A percentile compares a stretch with the other conserved stretches of the same genome.
Evolutionary conservation across 2,888 invertebrate species (phyloP).

Genomic region (Galerucella nymphaeae): DNA sequence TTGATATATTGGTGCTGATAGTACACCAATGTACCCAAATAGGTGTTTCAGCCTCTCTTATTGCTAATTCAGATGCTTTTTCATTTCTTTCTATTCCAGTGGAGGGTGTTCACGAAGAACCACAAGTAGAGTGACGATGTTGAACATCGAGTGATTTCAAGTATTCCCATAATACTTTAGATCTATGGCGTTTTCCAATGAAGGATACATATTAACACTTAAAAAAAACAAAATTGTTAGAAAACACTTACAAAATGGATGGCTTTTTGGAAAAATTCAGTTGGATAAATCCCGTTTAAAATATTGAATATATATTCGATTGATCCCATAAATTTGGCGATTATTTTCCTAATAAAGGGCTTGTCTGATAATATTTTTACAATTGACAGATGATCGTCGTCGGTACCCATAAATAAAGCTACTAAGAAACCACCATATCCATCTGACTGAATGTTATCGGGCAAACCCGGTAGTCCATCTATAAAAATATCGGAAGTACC

Average conservation of each 20-base stretch:
- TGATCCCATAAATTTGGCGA: conserved; percentile 70
- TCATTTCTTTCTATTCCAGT: too few species aligned
- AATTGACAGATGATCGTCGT: conserved; percentile 70
- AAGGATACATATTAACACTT: too few species aligned
- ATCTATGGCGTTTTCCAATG: too few species aligned
- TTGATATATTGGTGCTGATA: too few species aligned
- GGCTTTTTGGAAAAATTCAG: conserved; percentile 71
- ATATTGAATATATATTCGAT: conserved; percentile 74
- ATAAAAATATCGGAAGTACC: conserved; percentile 80
- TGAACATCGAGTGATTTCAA: too few species aligned
- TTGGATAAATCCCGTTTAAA: conserved; percentile 74
- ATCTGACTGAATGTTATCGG: conserved; percentile 72
- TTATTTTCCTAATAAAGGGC: conserved; percentile 75
- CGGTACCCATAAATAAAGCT: conserved; percentile 68
- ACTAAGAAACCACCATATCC: conserved; percentile 75
- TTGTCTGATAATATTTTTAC: conserved; percentile 70
- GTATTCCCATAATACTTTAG: too few species aligned
- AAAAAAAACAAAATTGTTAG: too few species aligned
- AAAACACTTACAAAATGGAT: conserved; percentile 69
- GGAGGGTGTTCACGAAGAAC: too few species aligned
- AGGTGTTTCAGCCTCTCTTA: too few species aligned
- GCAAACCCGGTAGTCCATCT: conserved; percentile 81
- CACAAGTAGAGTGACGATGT: too few species aligned
- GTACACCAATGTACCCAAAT: too few species aligned
- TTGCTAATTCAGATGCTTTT: too few species aligned